Evolutionary conservation across 2,797 vertebrate species (phyloP).

Genomic region (Phrynocephalus guinanensis): DNA sequence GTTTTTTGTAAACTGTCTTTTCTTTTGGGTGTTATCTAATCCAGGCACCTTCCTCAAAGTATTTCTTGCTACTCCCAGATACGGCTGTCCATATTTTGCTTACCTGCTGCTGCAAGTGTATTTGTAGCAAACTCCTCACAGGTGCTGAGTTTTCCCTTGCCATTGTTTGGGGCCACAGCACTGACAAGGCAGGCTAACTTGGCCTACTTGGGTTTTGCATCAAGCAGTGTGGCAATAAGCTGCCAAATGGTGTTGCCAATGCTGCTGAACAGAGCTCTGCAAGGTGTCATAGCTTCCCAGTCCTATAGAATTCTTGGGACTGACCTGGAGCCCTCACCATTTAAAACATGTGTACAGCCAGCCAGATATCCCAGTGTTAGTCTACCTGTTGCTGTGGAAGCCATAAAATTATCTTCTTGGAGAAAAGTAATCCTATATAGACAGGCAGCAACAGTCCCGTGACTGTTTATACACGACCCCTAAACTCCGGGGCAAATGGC

Average conservation of each 20-base stretch:
- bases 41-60: background rate
- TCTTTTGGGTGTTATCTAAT: background rate
- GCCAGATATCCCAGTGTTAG: background rate
- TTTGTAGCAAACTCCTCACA: background rate
- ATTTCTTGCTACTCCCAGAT: background rate
- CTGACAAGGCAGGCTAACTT: background rate
- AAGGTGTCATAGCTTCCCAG: too few relatives aligned
- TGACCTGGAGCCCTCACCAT: background rate
- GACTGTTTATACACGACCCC: too few relatives aligned
- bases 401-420: background rate
- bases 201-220: too few relatives aligned
- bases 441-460: background rate
- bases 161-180: background rate
- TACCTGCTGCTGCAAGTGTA: background rate
- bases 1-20: background rate
- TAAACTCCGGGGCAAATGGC: too few relatives aligned
- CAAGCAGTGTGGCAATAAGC: background rate
- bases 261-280: too few relatives aligned
- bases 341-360: background rate
- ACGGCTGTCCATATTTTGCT: background rate
- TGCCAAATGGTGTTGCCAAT: too few relatives aligned
- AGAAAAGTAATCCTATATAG: background rate
- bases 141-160: background rate
- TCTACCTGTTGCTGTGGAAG: background rate
- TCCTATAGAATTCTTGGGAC: background rate